Percentiles rank a stretch among this genome's conserved stretches.
Conservation (phyloP, 2,113 vertebrate species). For the Sakesphorus luctuosus region DNA sequence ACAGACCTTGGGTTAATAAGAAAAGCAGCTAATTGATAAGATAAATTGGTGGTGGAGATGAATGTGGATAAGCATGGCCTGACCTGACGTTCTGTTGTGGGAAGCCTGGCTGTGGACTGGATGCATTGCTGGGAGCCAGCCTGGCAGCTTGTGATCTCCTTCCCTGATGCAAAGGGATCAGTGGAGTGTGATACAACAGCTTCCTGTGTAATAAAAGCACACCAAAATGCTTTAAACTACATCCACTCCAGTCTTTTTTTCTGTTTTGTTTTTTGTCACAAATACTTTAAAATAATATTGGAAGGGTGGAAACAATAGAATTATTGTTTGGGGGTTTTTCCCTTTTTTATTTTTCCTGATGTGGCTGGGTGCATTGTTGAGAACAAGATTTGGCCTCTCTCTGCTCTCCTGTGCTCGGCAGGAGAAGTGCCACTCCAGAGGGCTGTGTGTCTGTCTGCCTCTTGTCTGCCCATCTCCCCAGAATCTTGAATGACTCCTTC, state of each 20-base stretch:
- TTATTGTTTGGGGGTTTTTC: not conserved
- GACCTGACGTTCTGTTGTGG: not conserved
- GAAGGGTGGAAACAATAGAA: not conserved
- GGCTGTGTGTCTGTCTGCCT: not conserved
- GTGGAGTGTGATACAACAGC: not conserved
- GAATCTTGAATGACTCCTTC: not conserved
- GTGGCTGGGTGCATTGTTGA: not conserved
- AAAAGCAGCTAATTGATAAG: not conserved
- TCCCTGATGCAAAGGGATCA: not conserved
- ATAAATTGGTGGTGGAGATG: not conserved
- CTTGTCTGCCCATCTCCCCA: accelerated
- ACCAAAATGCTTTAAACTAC: not conserved
- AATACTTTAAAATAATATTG: not conserved
- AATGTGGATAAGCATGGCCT: not conserved
- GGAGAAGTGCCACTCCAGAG: not conserved
- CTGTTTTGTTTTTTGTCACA: not conserved
- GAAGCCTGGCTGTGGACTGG: not conserved
- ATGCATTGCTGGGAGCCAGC: accelerated
- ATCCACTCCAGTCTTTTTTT: not conserved
- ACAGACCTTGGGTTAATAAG: not conserved
- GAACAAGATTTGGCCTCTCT: not conserved
- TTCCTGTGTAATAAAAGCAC: not conserved
- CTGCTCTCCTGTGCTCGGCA: accelerated
- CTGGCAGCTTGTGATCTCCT: not conserved
- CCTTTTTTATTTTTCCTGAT: not conserved